phyloP scores from a whole-genome alignment of 2,888 invertebrate genomes.

The Pseudococcus jackbeardsleyi region DNA sequence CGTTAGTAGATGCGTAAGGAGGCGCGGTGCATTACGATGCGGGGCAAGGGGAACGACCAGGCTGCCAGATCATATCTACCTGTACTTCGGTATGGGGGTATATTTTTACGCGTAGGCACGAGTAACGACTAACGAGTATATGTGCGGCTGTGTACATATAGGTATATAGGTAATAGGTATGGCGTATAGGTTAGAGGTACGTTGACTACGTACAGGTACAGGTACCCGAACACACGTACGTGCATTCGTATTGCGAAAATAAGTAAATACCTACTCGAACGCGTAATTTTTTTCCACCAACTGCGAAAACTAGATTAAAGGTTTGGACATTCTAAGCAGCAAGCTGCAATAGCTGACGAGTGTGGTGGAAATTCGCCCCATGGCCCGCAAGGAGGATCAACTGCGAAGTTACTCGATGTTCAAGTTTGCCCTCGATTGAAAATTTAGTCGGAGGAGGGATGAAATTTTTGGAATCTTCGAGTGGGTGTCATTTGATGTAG shows the following conservation, averaged over 20 bases:
- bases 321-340: not conserved
- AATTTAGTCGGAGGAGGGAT: too few relatives aligned
- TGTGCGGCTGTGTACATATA: not conserved
- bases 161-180: too few relatives aligned
- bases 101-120: not conserved
- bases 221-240: not conserved
- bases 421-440: too few relatives aligned
- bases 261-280: not conserved
- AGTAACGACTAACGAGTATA: not conserved
- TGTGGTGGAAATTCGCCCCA: too few relatives aligned
- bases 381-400: too few relatives aligned
- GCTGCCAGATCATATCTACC: not conserved
- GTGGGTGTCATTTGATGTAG: too few relatives aligned
- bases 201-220: not conserved
- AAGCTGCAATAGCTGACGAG: not conserved
- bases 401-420: too few relatives aligned
- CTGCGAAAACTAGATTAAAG: not conserved
- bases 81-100: not conserved
- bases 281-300: not conserved
- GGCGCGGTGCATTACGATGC: not conserved
- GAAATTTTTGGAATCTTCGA: too few relatives aligned
- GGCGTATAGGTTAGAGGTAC: too few relatives aligned
- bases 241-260: not conserved
- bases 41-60: not conserved
- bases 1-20: not conserved